phyloP scores from a whole-genome alignment of 2,888 invertebrate genomes.

The Heteromyza rotundicornis region DNA sequence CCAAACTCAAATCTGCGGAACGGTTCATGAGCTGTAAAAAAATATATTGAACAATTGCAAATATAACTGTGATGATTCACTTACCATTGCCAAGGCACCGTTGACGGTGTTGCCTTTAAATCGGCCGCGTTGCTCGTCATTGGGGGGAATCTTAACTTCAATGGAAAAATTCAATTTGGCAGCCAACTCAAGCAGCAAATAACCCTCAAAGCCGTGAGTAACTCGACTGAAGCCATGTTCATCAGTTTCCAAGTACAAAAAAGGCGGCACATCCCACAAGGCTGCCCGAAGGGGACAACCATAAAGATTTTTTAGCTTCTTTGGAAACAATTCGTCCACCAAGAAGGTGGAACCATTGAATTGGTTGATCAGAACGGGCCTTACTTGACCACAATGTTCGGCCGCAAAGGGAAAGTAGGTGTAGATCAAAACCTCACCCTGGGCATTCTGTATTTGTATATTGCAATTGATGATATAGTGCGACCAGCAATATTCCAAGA shows the following conservation, averaged over 20 bases:
- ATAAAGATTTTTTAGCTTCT: constrained; percentile 43
- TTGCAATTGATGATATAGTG: constrained; percentile 50
- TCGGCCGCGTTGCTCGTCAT: constrained; percentile 2
- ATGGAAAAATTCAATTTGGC: constrained; percentile 40
- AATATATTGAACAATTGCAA: not conserved
- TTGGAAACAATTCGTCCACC: constrained; percentile 36
- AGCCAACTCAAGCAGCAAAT: constrained; percentile 36
- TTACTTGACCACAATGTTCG: constrained; percentile 31
- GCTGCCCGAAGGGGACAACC: constrained; percentile 40
- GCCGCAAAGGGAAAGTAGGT: constrained; percentile 47
- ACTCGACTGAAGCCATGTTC: constrained; percentile 17
- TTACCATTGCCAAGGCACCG: constrained; percentile 38
- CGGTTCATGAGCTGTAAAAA: constrained; percentile 27
- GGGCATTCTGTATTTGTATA: constrained; percentile 44
- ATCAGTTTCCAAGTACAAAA: constrained; percentile 18
- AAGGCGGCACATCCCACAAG: constrained; percentile 39
- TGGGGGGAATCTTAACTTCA: constrained; percentile 17
- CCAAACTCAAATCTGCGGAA: constrained; percentile 39
- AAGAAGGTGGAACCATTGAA: constrained; percentile 35
- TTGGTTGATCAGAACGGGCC: constrained; percentile 39
- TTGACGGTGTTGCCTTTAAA: constrained; percentile 2
- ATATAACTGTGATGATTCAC: not conserved
- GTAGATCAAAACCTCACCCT: constrained; percentile 45
- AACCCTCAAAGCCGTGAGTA: constrained; percentile 41
- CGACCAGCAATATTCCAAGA: constrained; percentile 50